A percentile compares a stretch with the other conserved stretches of the same genome.
These are phyloP conservation scores for Apteryx mantelli DNA, from an alignment of 2,113 vertebrate genomes.

Conservation along the genomic window DNA sequence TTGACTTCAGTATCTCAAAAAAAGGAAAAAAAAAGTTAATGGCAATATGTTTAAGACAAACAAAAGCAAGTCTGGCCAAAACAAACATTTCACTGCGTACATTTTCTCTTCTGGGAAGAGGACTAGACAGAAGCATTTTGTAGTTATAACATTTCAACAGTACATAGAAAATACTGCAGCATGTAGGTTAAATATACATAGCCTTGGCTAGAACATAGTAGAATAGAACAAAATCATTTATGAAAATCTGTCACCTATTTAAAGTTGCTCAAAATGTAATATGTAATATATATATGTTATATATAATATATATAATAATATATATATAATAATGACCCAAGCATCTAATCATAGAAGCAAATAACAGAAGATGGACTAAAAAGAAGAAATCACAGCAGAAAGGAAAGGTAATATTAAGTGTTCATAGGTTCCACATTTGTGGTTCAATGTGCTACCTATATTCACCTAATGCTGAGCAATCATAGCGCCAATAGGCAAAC, in stretches of 20 bases:
- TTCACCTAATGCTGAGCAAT: background rate
- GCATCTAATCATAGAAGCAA: background rate
- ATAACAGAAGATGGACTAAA: background rate
- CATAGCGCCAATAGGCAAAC: fast-evolving
- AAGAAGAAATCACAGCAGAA: background rate
- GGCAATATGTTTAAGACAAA: background rate
- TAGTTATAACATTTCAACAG: background rate
- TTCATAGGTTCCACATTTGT: background rate
- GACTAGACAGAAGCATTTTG: background rate
- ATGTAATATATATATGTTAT: too few relatives aligned
- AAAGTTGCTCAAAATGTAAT: background rate
- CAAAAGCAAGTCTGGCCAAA: background rate
- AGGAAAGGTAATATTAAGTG: background rate
- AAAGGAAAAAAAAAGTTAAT: background rate
- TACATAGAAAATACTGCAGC: background rate
- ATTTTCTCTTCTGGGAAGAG: background rate
- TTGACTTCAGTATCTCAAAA: background rate
- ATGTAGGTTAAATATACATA: background rate
- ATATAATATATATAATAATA: too few relatives aligned
- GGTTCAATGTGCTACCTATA: background rate
- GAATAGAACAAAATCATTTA: background rate
- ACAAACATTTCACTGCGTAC: background rate
- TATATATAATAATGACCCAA: background rate
- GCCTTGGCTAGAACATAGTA: background rate
- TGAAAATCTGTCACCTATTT: background rate